These are phyloP conservation scores for Nemapogon koenigi DNA, from an alignment of 2,888 invertebrate species.

Conservation along the genomic window DNA sequence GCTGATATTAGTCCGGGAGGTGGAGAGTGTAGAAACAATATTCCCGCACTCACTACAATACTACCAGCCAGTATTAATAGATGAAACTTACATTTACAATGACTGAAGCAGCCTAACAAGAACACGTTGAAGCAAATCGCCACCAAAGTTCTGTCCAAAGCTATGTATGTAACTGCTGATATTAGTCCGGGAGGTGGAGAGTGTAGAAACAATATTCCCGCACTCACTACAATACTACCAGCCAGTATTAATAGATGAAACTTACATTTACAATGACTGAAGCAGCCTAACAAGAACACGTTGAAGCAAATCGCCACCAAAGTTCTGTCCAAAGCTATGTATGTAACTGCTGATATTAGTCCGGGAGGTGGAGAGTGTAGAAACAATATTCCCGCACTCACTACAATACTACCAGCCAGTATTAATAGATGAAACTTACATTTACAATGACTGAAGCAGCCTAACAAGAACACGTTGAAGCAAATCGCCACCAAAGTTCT, in stretches of 20 bases:
- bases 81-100: constrained; percentile 32
- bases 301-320: constrained; percentile 38
- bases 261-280: constrained; percentile 37
- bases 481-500: constrained; percentile 33
- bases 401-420: constrained; percentile 30
- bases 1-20: constrained; percentile 28
- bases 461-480: constrained; percentile 43
- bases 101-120: constrained; percentile 39
- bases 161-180: constrained; percentile 33
- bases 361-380: constrained; percentile 27
- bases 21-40: constrained; percentile 31
- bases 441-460: constrained; percentile 38
- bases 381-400: constrained; percentile 31
- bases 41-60: constrained; percentile 28
- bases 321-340: constrained; percentile 35
- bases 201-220: constrained; percentile 33
- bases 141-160: constrained; percentile 35
- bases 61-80: constrained; percentile 31
- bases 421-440: constrained; percentile 29
- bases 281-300: constrained; percentile 42
- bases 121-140: constrained; percentile 40
- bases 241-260: constrained; percentile 26
- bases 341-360: constrained; percentile 30
- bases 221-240: constrained; percentile 29
- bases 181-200: constrained; percentile 27